Percentiles rank a stretch among this genome's conserved stretches.
Conservation (phyloP, 2,113 vertebrate species). For the Erythrocebus patas region DNA sequence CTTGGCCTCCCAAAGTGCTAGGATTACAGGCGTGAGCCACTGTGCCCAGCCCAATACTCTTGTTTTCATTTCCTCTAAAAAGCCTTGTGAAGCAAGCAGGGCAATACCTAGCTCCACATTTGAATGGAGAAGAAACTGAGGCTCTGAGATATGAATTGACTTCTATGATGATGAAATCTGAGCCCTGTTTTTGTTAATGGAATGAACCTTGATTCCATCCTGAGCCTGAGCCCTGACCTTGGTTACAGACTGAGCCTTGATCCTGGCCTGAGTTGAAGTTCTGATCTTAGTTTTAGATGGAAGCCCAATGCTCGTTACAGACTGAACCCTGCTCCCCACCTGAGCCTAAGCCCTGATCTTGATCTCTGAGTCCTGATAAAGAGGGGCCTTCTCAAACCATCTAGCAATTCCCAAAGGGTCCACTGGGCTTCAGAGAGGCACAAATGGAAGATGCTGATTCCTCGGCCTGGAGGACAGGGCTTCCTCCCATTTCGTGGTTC, state of each 20-base stretch:
- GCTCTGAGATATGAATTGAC: neutral
- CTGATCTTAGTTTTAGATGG: neutral
- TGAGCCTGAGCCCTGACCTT: neutral
- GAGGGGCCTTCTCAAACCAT: neutral
- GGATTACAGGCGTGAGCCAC: too few species aligned
- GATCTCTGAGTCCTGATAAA: conserved; percentile 9
- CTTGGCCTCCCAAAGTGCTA: too few species aligned
- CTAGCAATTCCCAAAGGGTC: neutral
- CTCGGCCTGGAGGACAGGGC: neutral
- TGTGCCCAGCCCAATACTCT: neutral
- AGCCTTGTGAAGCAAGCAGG: neutral
- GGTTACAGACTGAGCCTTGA: neutral
- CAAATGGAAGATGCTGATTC: neutral
- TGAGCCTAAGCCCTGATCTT: neutral
- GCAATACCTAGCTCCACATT: neutral
- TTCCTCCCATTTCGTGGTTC: neutral
- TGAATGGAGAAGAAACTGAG: neutral
- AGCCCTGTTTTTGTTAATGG: neutral
- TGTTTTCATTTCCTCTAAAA: neutral
- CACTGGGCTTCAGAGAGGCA: neutral
- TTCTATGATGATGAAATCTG: neutral
- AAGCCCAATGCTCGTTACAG: neutral
- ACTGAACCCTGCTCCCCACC: neutral
- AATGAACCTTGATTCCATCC: neutral
- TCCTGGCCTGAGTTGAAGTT: neutral